Percentiles rank a stretch among this genome's conserved stretches.
Conservation (phyloP, 2,888 invertebrate genomes). For the Ichneumoninae sp. region DNA sequence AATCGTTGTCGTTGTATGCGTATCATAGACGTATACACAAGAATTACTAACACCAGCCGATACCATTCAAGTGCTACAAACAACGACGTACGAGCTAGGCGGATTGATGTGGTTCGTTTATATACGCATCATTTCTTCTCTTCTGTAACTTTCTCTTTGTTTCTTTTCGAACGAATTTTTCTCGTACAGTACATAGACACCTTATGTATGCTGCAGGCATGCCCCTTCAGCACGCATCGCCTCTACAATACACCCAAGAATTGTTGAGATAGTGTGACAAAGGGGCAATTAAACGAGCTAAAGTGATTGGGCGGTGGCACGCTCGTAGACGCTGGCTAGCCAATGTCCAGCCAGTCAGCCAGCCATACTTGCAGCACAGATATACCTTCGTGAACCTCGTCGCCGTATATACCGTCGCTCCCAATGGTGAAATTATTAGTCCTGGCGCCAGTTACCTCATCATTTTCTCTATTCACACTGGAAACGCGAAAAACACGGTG, state of each 20-base stretch:
- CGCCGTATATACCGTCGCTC: constrained; percentile 29
- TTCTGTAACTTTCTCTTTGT: constrained; percentile 42
- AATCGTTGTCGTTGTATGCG: neutral
- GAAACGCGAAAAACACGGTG: neutral
- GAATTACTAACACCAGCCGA: neutral
- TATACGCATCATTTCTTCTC: constrained; percentile 26
- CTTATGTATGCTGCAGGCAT: constrained; percentile 39
- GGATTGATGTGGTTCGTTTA: constrained; percentile 27
- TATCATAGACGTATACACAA: neutral
- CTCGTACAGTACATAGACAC: constrained; percentile 9
- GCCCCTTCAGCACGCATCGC: constrained; percentile 2
- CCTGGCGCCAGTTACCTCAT: constrained; percentile 58
- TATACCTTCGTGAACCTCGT: constrained; percentile 1
- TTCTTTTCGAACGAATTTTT: constrained; percentile 16
- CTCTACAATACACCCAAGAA: neutral
- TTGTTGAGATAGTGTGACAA: constrained; percentile 23
- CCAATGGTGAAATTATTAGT: constrained; percentile 42
- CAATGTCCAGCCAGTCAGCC: constrained; percentile 20
- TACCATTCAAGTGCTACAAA: neutral
- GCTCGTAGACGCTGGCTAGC: neutral
- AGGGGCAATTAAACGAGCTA: constrained; percentile 49
- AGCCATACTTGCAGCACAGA: neutral
- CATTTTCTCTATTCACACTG: constrained; percentile 39
- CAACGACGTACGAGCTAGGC: neutral
- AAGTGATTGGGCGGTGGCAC: constrained; percentile 45